Percentiles rank a stretch among this genome's conserved stretches.
Evolutionary conservation across 2,888 invertebrate species (phyloP).

Genomic region (Drosophila seclusa): DNA sequence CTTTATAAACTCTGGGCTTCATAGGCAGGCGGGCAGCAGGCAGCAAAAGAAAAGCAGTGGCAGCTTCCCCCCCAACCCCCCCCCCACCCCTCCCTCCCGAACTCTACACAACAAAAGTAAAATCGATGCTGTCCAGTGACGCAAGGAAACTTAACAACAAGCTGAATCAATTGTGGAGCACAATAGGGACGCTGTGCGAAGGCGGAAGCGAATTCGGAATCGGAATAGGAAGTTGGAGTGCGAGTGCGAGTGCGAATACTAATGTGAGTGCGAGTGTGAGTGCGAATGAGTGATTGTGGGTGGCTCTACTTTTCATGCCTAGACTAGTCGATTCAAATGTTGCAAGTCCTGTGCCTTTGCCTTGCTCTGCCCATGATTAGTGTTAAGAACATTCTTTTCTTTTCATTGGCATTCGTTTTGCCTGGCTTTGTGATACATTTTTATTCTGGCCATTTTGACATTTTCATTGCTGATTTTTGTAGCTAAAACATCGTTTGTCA

Average conservation of each 20-base stretch:
- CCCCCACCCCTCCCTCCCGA: neutral
- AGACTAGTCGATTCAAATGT: conserved; percentile 19
- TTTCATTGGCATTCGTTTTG: conserved; percentile 4
- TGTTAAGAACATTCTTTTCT: conserved; percentile 52
- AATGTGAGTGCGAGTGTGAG: conserved; percentile 25
- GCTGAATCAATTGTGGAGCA: conserved; percentile 42
- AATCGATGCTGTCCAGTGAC: conserved; percentile 63
- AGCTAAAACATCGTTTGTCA: conserved; percentile 67
- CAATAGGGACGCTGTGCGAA: conserved; percentile 60
- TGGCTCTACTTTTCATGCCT: conserved; percentile 16
- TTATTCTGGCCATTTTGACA: conserved; percentile 38
- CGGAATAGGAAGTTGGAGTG: conserved; percentile 31
- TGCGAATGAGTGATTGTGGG: conserved; percentile 24
- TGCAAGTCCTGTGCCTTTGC: conserved; percentile 7
- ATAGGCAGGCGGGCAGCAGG: conserved; percentile 7
- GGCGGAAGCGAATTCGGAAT: conserved; percentile 64
- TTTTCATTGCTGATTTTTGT: conserved; percentile 22
- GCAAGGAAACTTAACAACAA: conserved; percentile 47
- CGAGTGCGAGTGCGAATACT: neutral
- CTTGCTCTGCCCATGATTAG: conserved; percentile 57
- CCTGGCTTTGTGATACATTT: conserved; percentile 28
- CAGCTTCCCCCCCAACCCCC: neutral
- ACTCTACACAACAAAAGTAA: conserved; percentile 9
- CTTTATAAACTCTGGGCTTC: conserved; percentile 67
- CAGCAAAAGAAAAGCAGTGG: neutral